Conservation (phyloP, 2,797 vertebrate genomes). For the Rhabdophis nuchalis region DNA sequence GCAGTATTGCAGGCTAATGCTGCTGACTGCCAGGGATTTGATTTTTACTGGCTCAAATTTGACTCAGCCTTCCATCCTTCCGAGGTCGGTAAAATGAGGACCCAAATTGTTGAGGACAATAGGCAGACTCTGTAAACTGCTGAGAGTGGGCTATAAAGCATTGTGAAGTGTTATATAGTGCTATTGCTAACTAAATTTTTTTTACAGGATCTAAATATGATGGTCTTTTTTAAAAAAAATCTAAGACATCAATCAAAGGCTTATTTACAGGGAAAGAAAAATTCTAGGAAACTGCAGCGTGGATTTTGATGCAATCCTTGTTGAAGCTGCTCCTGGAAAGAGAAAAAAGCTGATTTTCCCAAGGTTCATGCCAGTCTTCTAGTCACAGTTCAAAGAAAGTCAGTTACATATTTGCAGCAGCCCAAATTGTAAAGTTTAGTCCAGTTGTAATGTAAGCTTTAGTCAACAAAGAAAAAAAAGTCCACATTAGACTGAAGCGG, state of each 20-base stretch:
- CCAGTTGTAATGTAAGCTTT: not conserved
- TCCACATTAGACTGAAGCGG: not conserved
- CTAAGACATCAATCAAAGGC: not conserved
- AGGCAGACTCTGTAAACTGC: not conserved
- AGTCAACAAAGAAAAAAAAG: not conserved
- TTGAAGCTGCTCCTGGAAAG: not conserved
- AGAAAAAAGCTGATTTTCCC: not conserved
- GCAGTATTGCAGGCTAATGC: not conserved
- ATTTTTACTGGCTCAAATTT: not conserved
- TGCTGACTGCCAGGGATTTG: not conserved
- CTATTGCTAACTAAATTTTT: not conserved
- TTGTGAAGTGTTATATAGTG: not conserved
- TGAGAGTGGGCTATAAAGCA: not conserved
- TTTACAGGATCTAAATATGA: not conserved
- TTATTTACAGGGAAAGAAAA: not conserved
- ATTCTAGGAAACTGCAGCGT: not conserved
- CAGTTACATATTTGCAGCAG: not conserved
- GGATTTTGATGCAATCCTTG: not conserved
- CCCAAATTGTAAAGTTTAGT: not conserved
- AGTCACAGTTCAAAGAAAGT: not conserved
- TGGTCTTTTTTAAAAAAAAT: not conserved
- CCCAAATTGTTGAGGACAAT: not conserved
- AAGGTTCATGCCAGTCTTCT: not conserved
- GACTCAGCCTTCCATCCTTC: not conserved
- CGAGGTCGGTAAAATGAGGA: not conserved